Base-by-base conservation (phyloP, 1,140 invertebrate species). In the Sycobia sp. region DNA sequence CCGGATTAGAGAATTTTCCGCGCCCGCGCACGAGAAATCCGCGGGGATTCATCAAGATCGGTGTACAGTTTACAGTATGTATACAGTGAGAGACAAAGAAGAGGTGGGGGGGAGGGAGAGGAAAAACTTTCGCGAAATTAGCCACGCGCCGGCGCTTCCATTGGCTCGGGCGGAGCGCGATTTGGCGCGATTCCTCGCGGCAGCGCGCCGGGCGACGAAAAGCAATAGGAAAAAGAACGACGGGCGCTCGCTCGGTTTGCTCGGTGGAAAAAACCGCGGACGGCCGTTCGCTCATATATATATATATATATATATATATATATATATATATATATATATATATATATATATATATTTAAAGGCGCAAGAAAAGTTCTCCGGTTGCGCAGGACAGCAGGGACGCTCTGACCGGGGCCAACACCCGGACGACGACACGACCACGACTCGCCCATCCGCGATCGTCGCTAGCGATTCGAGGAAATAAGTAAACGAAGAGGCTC, bases 331-430 rank as follows among this genome's bases (percentile, higher is more conserved):
- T n/a, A n/a, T n/a, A n/a, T n/a, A n/a, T n/a, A n/a, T n/a, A n/a
- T n/a, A n/a, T n/a, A n/a, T n/a, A n/a, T n/a, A n/a, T n/a, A n/a
- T n/a, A n/a, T n/a, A n/a, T n/a, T n/a, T n/a, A n/a, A 70, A 76
- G 76, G 73, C 73, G 71, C n/a, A 76, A 74, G 76, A 75, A 76
- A 76, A 76, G 73, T 76, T 76, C 72, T n/a, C n/a, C 61, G 74
- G 69, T n/a, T 27, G 27, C 25, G 23, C 23, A 47, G 44, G 16
- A 14, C 36, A 11, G 5, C 36, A 38, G 5, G 11, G 16, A 14
- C 3, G 44, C 73, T 75, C 69, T 76, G 76, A 76, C 71, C 75
- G 72, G 70, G 75, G 75, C 71, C 75, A 76, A 76, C 72, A 76
- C 16, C 27, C 22, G 53, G 65, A 11, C 43, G 16, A 20, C 18